These are phyloP conservation scores for Euclidia mi DNA, from an alignment of 2,888 invertebrate species.

Conservation along the genomic window DNA sequence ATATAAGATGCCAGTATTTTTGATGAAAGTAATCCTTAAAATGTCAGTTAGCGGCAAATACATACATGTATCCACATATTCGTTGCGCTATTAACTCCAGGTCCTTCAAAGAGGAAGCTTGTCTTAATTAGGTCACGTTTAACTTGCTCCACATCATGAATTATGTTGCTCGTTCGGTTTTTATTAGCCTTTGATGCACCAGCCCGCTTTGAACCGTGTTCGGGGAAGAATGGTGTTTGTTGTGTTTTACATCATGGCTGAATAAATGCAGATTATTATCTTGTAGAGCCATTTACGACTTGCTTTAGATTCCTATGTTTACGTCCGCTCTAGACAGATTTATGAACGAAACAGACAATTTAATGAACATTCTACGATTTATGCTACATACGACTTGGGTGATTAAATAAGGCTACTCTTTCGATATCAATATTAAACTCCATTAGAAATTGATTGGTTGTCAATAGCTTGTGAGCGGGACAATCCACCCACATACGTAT, in stretches of 20 bases:
- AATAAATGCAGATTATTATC: slow-evolving; percentile 36
- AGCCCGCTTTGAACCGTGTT: slow-evolving; percentile 43
- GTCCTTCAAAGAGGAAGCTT: slow-evolving; percentile 56
- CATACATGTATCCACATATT: slow-evolving; percentile 15
- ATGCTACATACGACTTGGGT: too few relatives aligned
- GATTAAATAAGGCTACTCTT: too few relatives aligned
- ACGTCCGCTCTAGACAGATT: background rate
- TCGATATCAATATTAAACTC: too few relatives aligned
- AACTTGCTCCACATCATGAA: slow-evolving; percentile 57
- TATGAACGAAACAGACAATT: background rate
- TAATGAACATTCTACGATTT: background rate
- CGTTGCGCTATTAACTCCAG: slow-evolving; percentile 10
- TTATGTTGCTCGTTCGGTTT: slow-evolving; percentile 57
- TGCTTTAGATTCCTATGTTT: slow-evolving; percentile 18
- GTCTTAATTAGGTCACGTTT: slow-evolving; percentile 69
- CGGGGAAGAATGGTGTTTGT: slow-evolving; percentile 31
- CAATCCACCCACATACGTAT: too few relatives aligned
- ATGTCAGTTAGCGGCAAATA: too few relatives aligned
- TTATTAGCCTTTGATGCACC: slow-evolving; percentile 51
- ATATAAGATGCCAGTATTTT: too few relatives aligned
- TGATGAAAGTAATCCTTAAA: too few relatives aligned
- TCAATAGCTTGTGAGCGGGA: too few relatives aligned
- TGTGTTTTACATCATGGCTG: slow-evolving; percentile 34
- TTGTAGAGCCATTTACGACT: slow-evolving; percentile 31
- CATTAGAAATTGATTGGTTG: too few relatives aligned